Base-by-base conservation (phyloP, 2,113 vertebrate species). In the Rafetus swinhoei region DNA sequence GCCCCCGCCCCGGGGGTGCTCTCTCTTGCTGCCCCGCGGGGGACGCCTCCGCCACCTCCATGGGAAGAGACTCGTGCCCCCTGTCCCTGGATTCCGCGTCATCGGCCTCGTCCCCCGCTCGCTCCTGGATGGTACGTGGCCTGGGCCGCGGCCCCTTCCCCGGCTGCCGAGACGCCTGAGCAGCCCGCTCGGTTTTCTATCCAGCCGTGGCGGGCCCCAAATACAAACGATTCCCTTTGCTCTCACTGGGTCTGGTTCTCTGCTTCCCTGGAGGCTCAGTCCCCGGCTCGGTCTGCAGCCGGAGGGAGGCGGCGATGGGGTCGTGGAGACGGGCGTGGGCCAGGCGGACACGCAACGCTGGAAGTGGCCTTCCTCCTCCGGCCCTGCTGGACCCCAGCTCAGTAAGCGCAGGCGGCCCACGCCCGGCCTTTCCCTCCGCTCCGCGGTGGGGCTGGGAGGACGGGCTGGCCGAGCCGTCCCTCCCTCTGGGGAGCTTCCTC, bases 391-490 rank as follows among this genome's bases (percentile, higher is more conserved):
- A 35, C 35, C 12, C 74, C 74, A 25, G 22, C 2, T 16, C 65
- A 21, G 21, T 35, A 18, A n/a, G 16, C 15, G 15, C 18, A 69
- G n/a, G n/a, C 62, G n/a, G 62, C 62, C 62, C 6, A 2, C 9
- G 62, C 7, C 32, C 32, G 18, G 62, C 65, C 18, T 72, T 12
- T 1, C 16, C 19, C 27, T 35, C 0, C 0, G 35, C 60, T 4
- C 79, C 74, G 18, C 11, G 25, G 39, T 25, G 22, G 22, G 39
- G 21, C 39, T 77, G 35, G 5, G 19, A 45, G 21, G 10, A 45
- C 19, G 45, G 15, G 74, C 39, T 45, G 5, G 45, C 21, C 45
- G 72, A 25, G 39, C 39, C 25, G 22, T 80, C 39, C 45, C 79
- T 81, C n/a, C 12, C 35, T 82, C 86, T 3, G 39, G 82, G 86